phyloP scores from a whole-genome alignment of 2,113 vertebrate genomes.

The Neoarius graeffei region DNA sequence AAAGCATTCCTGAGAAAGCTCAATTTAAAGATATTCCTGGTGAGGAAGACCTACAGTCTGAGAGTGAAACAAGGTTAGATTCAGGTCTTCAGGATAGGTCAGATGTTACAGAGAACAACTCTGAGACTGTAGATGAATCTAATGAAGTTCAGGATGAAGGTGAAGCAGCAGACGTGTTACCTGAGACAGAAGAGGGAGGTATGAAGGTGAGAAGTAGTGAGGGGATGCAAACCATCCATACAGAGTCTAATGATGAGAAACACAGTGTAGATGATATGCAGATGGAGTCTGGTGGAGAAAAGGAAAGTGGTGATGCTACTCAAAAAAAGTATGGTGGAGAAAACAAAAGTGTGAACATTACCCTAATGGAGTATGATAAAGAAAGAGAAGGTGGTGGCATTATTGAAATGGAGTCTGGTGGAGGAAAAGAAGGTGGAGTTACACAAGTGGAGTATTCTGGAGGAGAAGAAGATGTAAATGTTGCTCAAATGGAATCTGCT shows the following conservation, averaged over 20 bases:
- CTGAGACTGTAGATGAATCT: not conserved
- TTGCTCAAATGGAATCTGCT: not conserved
- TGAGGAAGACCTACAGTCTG: constrained; percentile 3
- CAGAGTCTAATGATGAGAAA: not conserved
- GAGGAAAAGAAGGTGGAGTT: not conserved
- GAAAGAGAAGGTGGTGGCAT: not conserved
- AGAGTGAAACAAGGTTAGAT: not conserved
- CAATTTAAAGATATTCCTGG: not conserved
- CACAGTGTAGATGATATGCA: not conserved
- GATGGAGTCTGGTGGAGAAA: constrained; percentile 1
- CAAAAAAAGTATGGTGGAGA: not conserved
- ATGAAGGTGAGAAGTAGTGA: not conserved
- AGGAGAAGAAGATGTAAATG: not conserved
- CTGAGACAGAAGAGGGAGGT: not conserved
- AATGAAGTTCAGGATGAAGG: not conserved
- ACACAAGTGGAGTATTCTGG: not conserved
- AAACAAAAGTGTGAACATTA: not conserved
- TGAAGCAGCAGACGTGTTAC: not conserved
- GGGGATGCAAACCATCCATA: not conserved
- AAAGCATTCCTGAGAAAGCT: not conserved
- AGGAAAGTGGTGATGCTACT: not conserved
- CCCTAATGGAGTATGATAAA: not conserved
- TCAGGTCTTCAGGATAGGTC: not conserved
- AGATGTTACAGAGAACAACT: constrained; percentile 7
- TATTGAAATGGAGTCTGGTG: constrained; percentile 3